phyloP scores from a whole-genome alignment of 2,888 invertebrate species.

The Microctonus brassicae region DNA sequence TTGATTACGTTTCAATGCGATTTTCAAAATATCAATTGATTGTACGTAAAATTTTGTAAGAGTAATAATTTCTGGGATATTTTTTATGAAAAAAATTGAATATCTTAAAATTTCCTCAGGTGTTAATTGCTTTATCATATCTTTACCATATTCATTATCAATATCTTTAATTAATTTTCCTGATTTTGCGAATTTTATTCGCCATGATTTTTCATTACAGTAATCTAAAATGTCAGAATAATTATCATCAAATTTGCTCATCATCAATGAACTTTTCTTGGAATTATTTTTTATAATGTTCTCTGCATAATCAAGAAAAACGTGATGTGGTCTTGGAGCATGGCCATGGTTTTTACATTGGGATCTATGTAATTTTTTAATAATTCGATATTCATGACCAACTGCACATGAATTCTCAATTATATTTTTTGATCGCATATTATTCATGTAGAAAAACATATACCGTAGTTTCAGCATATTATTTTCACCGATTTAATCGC shows the following conservation, averaged over 20 bases:
- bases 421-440: too few species aligned
- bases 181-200: background rate
- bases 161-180: background rate
- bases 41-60: conserved; percentile 35
- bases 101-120: conserved; percentile 36
- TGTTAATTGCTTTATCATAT: conserved; percentile 33
- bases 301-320: background rate
- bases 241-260: background rate
- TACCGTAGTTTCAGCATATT: too few species aligned
- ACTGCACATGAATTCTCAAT: too few species aligned
- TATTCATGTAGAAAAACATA: too few species aligned
- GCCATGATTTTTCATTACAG: background rate
- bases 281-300: background rate
- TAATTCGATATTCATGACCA: too few species aligned
- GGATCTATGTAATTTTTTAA: too few species aligned
- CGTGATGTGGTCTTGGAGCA: background rate
- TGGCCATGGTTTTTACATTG: too few species aligned
- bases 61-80: background rate
- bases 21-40: conserved; percentile 33
- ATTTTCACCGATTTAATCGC: too few species aligned
- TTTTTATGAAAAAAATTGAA: conserved; percentile 36
- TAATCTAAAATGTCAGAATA: background rate
- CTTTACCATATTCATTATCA: conserved; percentile 34
- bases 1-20: conserved; percentile 10
- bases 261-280: background rate